Base-by-base conservation (phyloP, 2,113 vertebrate species). In the Jacana jacana region DNA sequence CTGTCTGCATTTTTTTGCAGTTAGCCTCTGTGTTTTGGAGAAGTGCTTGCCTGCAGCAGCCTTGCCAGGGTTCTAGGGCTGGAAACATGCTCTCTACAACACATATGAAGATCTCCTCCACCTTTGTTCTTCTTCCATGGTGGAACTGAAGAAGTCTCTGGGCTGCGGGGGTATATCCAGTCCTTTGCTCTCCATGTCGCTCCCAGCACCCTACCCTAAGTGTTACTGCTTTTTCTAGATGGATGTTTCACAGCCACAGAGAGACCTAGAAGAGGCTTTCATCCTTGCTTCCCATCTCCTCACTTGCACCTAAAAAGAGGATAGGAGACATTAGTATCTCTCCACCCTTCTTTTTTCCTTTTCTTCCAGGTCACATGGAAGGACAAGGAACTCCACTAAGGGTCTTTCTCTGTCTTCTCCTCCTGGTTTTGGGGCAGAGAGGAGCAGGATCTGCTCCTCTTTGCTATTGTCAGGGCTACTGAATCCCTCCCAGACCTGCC, bases 271-370 rank as follows among this genome's bases (percentile, higher is more conserved):
- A 75, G 57, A 72, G 13, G 9, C 7, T 75, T n/a, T 77, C 7
- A 57, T 60, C 19, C 55, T 88, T 0, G 0, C 37, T 63, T 60
- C 39, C 18, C 3, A 2, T 18, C 42, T 84, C n/a, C 17, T 85
- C 30, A 75, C 24, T 57, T 1, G 2, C 22, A 28, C 27, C 33
- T 33, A 33, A 40, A 51, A 78, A 63, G 4, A 23, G 55, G 6
- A 24, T 13, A 71, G n/a, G 35, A 75, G 30, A n/a, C 6, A 2
- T 24, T 61, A 0, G 0, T 24, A 11, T 51, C 16, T 68, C 63
- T 57, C 52, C 10, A 48, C 11, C 3, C 7, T 64, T 81, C 18
- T 8, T 71, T 27, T 58, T 92, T 86, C 37, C 44, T 55, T 63
- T 81, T 42, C 52, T 46, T 90, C 46, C 24, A 42, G 46, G 33